phyloP scores from a whole-genome alignment of 2,888 invertebrate genomes.

The Campaea margaritaria region DNA sequence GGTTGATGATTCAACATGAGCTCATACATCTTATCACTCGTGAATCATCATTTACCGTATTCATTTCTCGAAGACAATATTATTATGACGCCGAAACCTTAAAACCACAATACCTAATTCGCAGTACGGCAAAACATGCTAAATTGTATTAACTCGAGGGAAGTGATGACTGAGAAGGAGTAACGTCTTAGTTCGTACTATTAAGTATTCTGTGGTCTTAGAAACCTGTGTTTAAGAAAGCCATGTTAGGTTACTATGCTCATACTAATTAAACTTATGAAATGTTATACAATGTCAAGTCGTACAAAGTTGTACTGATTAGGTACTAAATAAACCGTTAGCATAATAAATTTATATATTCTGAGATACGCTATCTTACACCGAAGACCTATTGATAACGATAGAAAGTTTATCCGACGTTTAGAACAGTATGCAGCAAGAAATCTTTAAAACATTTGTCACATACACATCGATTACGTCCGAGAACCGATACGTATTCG shows the following conservation, averaged over 20 bases:
- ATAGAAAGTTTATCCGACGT: neutral
- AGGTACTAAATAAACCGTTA: too few relatives aligned
- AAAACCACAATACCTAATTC: slow-evolving; percentile 6
- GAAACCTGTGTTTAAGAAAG: too few relatives aligned
- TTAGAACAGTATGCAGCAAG: neutral
- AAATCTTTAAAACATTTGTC: slow-evolving; percentile 19
- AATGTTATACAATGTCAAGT: too few relatives aligned
- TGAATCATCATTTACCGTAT: slow-evolving; percentile 37
- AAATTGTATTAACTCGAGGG: slow-evolving; percentile 2
- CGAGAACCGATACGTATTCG: slow-evolving; percentile 38
- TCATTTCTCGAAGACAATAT: slow-evolving; percentile 17
- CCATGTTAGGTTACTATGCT: neutral
- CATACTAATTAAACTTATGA: too few relatives aligned
- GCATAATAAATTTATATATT: too few relatives aligned
- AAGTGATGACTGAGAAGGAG: slow-evolving; percentile 1
- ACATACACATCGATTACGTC: slow-evolving; percentile 31
- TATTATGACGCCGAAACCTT: slow-evolving; percentile 5
- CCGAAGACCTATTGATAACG: neutral
- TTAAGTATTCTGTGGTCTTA: neutral
- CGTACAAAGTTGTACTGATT: too few relatives aligned
- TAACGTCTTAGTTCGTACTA: slow-evolving; percentile 5
- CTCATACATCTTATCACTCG: slow-evolving; percentile 45
- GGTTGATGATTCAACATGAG: slow-evolving; percentile 48
- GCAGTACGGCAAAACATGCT: slow-evolving; percentile 4
- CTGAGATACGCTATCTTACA: too few relatives aligned